Percentiles rank a stretch among this genome's conserved stretches.
Conservation (phyloP, 2,888 invertebrate species). For the Sarcophaga carnaria region DNA sequence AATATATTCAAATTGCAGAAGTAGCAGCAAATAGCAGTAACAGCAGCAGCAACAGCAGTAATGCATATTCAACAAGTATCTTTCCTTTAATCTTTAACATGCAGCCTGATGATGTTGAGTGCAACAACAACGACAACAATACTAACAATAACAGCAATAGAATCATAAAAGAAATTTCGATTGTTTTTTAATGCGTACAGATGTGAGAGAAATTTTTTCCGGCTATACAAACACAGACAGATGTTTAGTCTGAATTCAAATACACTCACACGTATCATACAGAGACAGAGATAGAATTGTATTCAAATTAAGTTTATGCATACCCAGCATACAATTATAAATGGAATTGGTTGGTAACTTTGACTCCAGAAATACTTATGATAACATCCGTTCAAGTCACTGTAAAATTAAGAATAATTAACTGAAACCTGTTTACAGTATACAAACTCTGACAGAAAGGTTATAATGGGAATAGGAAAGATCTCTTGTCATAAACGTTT, state of each 20-base stretch:
- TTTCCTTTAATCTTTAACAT: slow-evolving; percentile 28
- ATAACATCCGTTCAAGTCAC: too few relatives aligned
- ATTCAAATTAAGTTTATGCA: too few relatives aligned
- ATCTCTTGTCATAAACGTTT: background rate
- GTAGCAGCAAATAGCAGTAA: background rate
- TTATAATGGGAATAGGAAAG: too few relatives aligned
- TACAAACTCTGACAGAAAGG: too few relatives aligned
- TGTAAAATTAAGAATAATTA: too few relatives aligned
- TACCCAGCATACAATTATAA: too few relatives aligned
- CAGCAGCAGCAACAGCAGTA: background rate
- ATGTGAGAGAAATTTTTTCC: background rate
- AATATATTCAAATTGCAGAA: slow-evolving; percentile 57
- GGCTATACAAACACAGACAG: slow-evolving; percentile 42
- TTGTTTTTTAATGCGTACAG: background rate
- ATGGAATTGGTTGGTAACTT: too few relatives aligned
- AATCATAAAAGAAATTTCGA: slow-evolving; percentile 22
- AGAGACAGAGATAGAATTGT: background rate
- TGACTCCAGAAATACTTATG: too few relatives aligned
- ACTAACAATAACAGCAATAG: background rate
- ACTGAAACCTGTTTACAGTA: too few relatives aligned
- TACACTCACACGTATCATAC: slow-evolving; percentile 6
- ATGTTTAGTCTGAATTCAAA: slow-evolving; percentile 36
- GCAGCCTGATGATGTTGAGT: slow-evolving; percentile 9
- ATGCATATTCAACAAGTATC: slow-evolving; percentile 65
- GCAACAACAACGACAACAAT: slow-evolving; percentile 22